Evolutionary conservation across 2,888 invertebrate species (phyloP), one percentile per base, ranked within the genome.

Genomic region (Erpobdella octoculata): DNA sequence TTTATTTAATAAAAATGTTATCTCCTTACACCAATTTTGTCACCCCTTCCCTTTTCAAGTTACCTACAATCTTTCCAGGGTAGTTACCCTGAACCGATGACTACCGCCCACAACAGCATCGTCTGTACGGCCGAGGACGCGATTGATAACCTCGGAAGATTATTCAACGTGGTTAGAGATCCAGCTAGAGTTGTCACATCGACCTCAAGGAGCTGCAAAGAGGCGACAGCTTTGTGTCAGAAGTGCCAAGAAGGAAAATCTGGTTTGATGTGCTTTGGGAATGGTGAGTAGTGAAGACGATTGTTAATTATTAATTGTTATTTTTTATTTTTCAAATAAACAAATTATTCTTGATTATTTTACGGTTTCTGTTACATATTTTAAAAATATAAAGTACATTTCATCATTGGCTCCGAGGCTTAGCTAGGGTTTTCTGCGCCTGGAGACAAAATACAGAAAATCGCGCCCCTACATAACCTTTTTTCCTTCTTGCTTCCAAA

Each of bases 51-150:
- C 21, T 8, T 28, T 12, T 28, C 25, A 61, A 41, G 12, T 41
- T 41, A n/a, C 18, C 46, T 41, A 41, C 18, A 15, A n/a, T 41
- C 21, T 31, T 28, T 18, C 33, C 46, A 67, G 67, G 46, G 37
- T 25, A 41, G 36, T 21, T 67, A 28, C 25, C 67, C 67, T 9
- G 33, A 67, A 4, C 33, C 21, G 1, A 12, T 67, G 41, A 8
- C 31, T 21, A 31, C 67, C 21, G 37, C 67, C 3, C 46, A 38
- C 21, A 67, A 67, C 46, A 67, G 67, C 25, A 31, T 67, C 46
- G 67, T 67, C 28, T 67, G 67, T 46, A 67, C 37, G 15, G n/a
- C 67, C 28, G 28, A 67, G 8, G 67, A 67, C 67, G 9, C 67
- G 15, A 5, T 28, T 5, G 1, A 37, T 18, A 3, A 46, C 46